Conservation (phyloP, 2,888 invertebrate species). For the Graphium colonna region DNA sequence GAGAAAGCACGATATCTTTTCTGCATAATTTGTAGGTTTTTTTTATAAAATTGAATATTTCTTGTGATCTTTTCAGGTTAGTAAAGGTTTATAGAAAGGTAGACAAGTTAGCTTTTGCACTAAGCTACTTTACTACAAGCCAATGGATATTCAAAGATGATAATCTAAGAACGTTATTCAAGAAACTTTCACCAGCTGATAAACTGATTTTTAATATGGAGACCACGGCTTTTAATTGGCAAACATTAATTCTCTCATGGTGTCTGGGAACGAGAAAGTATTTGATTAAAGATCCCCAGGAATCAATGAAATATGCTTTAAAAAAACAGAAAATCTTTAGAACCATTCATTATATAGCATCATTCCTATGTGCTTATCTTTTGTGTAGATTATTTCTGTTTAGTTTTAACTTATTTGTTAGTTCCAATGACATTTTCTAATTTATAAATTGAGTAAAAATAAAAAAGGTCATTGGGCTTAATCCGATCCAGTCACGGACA, state of each 20-base stretch:
- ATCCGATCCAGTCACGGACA: no score
- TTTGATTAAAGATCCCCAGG: slow-evolving; percentile 32
- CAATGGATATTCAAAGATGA: no score
- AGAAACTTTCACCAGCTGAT: slow-evolving; percentile 30
- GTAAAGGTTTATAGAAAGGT: slow-evolving; percentile 33
- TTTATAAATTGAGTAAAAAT: no score
- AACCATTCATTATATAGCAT: not conserved
- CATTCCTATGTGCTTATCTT: not conserved
- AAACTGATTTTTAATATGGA: slow-evolving; percentile 39
- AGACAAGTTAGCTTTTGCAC: slow-evolving; percentile 32
- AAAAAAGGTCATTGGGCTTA: no score
- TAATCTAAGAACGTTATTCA: slow-evolving; percentile 27
- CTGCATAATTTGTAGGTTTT: no score
- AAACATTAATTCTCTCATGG: slow-evolving; percentile 29
- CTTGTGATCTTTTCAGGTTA: no score
- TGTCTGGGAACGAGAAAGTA: slow-evolving; percentile 35
- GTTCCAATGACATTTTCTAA: no score
- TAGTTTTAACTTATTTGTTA: no score
- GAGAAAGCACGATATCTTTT: no score
- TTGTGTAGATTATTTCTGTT: not conserved
- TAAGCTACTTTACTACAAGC: no score
- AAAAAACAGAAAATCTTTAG: not conserved
- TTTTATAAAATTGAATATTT: no score
- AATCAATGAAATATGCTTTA: not conserved
- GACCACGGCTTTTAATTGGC: slow-evolving; percentile 28